Percentiles rank a stretch among this genome's conserved stretches.
Evolutionary conservation across 1,140 invertebrate species (phyloP).

Genomic region (Drosophila triauraria): DNA sequence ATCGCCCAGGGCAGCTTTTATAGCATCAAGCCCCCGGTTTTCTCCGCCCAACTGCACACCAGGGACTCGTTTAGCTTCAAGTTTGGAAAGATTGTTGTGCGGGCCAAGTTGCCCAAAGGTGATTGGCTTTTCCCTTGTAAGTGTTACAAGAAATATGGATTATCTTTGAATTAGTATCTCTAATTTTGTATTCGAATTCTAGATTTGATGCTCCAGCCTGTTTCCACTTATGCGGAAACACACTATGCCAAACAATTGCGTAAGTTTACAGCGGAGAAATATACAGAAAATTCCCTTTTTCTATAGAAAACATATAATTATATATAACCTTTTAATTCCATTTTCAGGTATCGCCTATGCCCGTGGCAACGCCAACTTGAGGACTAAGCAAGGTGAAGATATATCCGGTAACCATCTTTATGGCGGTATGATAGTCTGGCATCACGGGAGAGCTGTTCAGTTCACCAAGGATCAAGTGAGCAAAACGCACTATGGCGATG

Average conservation of each 20-base stretch:
- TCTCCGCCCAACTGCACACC: constrained; percentile 67
- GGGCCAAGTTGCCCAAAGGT: constrained; percentile 68
- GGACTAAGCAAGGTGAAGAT: constrained; percentile 52
- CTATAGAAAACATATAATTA: too few relatives aligned
- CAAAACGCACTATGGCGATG: constrained; percentile 86
- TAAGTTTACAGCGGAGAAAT: constrained; percentile 29
- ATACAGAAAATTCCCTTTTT: too few relatives aligned
- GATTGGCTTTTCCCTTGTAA: constrained; percentile 74
- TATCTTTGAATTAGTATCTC: too few relatives aligned
- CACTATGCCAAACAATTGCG: constrained; percentile 68
- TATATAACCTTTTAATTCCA: too few relatives aligned
- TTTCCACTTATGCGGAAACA: constrained; percentile 67
- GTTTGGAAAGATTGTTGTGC: constrained; percentile 67
- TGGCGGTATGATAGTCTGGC: constrained; percentile 63
- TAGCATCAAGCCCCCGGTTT: constrained; percentile 68
- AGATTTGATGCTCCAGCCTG: constrained; percentile 73
- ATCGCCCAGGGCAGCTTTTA: constrained; percentile 52
- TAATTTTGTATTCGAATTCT: background rate
- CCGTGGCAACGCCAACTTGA: constrained; percentile 56
- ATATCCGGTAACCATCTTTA: constrained; percentile 63
- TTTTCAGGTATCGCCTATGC: constrained; percentile 64
- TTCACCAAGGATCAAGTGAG: constrained; percentile 45
- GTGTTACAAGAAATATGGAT: background rate
- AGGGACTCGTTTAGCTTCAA: constrained; percentile 67
- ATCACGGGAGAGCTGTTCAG: constrained; percentile 35